These are phyloP conservation scores for Atrina japonica DNA, from an alignment of 2,888 invertebrate species.

Conservation along the genomic window DNA sequence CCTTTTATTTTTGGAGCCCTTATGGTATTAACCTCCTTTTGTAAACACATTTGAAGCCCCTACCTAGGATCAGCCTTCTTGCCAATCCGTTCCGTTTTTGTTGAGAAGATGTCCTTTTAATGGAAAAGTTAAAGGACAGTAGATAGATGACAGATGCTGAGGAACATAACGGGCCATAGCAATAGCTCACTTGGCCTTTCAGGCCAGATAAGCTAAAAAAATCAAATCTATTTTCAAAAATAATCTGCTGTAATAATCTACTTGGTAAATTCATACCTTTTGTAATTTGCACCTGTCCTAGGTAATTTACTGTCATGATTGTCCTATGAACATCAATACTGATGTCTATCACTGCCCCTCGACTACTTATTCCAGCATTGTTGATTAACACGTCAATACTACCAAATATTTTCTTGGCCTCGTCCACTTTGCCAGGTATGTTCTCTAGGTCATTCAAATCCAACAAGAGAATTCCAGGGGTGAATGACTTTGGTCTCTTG, in stretches of 20 bases:
- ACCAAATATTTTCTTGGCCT: conserved; percentile 82
- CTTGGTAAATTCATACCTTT: conserved; percentile 93
- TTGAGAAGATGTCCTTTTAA: no score
- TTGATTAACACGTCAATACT: conserved; percentile 93
- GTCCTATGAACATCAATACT: conserved; percentile 90
- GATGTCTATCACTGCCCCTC: conserved; percentile 89
- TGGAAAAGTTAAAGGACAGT: no score
- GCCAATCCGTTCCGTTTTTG: no score
- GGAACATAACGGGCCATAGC: background rate
- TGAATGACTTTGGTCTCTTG: conserved; percentile 23
- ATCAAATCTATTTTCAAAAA: no score
- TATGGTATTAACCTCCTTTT: no score
- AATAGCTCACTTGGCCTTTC: no score
- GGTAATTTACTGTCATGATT: conserved; percentile 96
- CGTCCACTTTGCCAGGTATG: conserved; percentile 85
- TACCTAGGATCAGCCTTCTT: no score
- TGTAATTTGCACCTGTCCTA: conserved; percentile 94
- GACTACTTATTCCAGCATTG: conserved; percentile 91
- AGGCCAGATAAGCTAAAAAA: no score
- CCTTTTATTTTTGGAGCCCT: no score
- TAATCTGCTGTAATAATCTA: no score
- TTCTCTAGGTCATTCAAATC: conserved; percentile 88
- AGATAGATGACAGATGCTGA: background rate
- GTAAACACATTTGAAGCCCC: no score
- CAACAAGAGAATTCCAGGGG: conserved; percentile 81